Conservation (phyloP, 2,113 vertebrate species). For the Cettia cetti region DNA sequence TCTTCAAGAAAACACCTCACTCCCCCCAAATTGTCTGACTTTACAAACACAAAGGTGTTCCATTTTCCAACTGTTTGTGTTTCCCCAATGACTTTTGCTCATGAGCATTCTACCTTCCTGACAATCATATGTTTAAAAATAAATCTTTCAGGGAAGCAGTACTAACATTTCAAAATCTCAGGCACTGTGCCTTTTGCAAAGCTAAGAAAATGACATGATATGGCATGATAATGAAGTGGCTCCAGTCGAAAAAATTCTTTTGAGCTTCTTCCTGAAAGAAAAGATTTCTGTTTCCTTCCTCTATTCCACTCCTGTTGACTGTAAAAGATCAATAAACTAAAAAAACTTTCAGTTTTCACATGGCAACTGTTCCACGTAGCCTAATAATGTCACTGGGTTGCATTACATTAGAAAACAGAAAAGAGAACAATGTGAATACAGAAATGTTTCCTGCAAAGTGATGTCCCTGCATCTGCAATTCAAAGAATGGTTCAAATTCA, state of each 20-base stretch:
- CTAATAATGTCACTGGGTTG: slow-evolving; percentile 53
- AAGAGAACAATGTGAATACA: neutral
- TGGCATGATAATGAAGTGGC: slow-evolving; percentile 26
- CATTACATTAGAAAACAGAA: neutral
- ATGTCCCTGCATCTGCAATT: slow-evolving; percentile 28
- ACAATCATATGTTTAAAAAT: slow-evolving; percentile 41
- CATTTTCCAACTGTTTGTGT: slow-evolving; percentile 45
- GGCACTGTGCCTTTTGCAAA: slow-evolving; percentile 20
- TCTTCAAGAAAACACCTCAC: slow-evolving; percentile 19
- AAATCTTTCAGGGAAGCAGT: slow-evolving; percentile 21
- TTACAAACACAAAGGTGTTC: slow-evolving; percentile 38
- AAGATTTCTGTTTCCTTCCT: slow-evolving; percentile 2
- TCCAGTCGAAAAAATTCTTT: slow-evolving; percentile 1
- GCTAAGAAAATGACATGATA: slow-evolving; percentile 31
- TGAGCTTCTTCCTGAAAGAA: slow-evolving; percentile 35
- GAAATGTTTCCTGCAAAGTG: neutral
- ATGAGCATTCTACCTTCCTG: slow-evolving; percentile 26
- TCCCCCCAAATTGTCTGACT: slow-evolving; percentile 8
- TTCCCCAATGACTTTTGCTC: slow-evolving; percentile 20
- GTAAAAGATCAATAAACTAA: slow-evolving; percentile 19
- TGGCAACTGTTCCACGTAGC: slow-evolving; percentile 7
- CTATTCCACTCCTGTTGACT: neutral
- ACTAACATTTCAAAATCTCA: slow-evolving; percentile 42
- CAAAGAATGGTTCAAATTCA: slow-evolving; percentile 10
- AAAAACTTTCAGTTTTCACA: neutral